Conservation (phyloP, 2,888 invertebrate species). For the Sialis lutaria region DNA sequence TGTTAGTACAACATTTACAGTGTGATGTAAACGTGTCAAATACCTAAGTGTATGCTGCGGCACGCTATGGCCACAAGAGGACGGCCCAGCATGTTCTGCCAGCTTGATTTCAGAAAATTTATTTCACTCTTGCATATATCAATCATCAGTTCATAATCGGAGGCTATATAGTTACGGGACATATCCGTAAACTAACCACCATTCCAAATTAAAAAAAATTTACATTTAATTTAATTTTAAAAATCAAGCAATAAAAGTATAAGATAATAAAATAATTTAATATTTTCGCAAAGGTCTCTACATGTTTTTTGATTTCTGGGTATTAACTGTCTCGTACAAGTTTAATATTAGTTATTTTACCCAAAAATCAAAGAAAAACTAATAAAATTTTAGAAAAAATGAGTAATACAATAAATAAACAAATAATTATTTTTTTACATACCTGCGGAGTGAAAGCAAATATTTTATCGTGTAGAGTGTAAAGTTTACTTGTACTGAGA, state of each 20-base stretch:
- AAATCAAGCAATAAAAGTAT: slow-evolving; percentile 6
- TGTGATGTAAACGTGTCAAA: slow-evolving; percentile 1
- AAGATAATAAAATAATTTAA: background rate
- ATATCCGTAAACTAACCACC: slow-evolving; percentile 82
- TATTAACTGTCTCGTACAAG: too few relatives aligned
- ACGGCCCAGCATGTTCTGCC: slow-evolving; percentile 94
- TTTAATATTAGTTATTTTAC: too few relatives aligned
- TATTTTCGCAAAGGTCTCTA: background rate
- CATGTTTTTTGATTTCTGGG: too few relatives aligned
- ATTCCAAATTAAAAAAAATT: slow-evolving; percentile 6
- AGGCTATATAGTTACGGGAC: slow-evolving; percentile 95
- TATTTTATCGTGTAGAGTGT: slow-evolving; percentile 85
- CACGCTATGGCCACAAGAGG: slow-evolving; percentile 85
- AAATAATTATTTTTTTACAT: slow-evolving; percentile 15
- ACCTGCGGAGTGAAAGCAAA: slow-evolving; percentile 99
- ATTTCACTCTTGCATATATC: slow-evolving; percentile 95
- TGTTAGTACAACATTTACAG: too few relatives aligned
- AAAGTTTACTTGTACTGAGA: slow-evolving; percentile 93
- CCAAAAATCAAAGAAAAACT: too few relatives aligned
- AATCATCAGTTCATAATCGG: slow-evolving; percentile 94
- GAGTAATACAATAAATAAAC: too few relatives aligned
- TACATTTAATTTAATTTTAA: slow-evolving; percentile 7
- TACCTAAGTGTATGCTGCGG: slow-evolving; percentile 83
- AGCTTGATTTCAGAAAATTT: slow-evolving; percentile 94
- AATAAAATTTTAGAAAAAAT: too few relatives aligned